Evolutionary conservation across 2,797 vertebrate genomes (phyloP), one percentile per base, ranked within the genome.

Genomic region (Xenops minutus): DNA sequence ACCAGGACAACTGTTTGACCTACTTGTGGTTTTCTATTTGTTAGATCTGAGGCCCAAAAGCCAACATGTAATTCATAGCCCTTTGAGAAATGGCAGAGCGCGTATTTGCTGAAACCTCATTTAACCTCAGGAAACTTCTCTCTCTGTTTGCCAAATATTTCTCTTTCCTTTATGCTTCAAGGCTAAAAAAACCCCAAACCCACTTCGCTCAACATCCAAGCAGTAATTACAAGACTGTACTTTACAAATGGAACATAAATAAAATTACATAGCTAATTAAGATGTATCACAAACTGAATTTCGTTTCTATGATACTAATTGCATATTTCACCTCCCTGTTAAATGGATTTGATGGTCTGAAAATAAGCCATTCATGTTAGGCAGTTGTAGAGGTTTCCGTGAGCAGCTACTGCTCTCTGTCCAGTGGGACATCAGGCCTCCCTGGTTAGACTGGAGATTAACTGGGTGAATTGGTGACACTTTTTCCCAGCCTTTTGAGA

Each of bases 181-280:
- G 46, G 29, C 71, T 54, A 5, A 56, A 63, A 75, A 71, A 71
- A 69, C 2, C 0, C 15, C 30, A 75, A 80, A 23, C 39, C 34
- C 69, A 36, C 61, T 94, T 86, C 58, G 19, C 36, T 86, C 85
- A 96, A 74, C 52, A 46, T 83, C 87, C 86, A 58, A 85, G 80
- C 56, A 81, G 72, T 93, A 97, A 96, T 96, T 96, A 88, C 64
- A 89, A 78, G 93, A 92, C 83, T 69, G 86, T 92, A 96, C 76
- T 94, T 96, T 95, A 97, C 96, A 97, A 97, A 96, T 94, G 82
- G 62, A 94, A 96, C 95, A 97, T 94, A 96, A 97, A 96, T 97
- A 97, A 97, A 95, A 96, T 97, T 95, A 97, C 96, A 96, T 93
- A 93, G 95, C 93, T 97, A 97, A 97, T 97, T 96, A 97, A 96